Percentiles rank a stretch among this genome's conserved stretches.
Evolutionary conservation across 1,140 invertebrate species (phyloP).

Genomic region (Pseudomyrmex cubaensis): DNA sequence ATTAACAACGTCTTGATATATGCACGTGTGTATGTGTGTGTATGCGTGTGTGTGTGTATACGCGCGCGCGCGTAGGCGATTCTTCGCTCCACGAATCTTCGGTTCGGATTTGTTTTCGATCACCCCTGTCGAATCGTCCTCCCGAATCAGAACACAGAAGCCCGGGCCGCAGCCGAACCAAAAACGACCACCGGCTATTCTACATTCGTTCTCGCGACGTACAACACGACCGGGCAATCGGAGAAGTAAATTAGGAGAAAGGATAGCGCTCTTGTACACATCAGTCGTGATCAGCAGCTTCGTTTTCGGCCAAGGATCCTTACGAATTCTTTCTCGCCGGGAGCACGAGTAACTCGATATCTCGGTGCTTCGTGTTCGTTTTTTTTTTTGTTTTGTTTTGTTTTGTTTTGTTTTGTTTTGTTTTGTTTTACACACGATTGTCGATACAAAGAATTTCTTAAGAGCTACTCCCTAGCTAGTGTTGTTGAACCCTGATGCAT

Average conservation of each 20-base stretch:
- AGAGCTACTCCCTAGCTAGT: constrained; percentile 8
- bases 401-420: background rate
- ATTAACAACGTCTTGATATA: constrained; percentile 74
- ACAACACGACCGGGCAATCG: constrained; percentile 47
- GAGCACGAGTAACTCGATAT: constrained; percentile 14
- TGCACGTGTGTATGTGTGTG: constrained; percentile 14
- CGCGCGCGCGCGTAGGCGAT: constrained; percentile 69
- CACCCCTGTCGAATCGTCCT: constrained; percentile 35
- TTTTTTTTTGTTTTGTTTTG: background rate
- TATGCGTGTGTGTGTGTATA: constrained; percentile 16
- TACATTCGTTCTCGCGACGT: constrained; percentile 36
- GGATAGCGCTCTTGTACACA: constrained; percentile 36
- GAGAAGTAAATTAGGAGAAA: constrained; percentile 49
- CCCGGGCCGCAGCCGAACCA: constrained; percentile 27
- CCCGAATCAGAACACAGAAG: constrained; percentile 46
- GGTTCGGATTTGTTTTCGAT: constrained; percentile 54
- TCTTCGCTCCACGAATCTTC: constrained; percentile 59
- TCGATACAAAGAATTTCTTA: constrained; percentile 12
- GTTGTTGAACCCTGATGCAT: constrained; percentile 24
- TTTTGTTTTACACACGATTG: background rate
- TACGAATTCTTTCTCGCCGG: constrained; percentile 10
- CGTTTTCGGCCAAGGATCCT: background rate
- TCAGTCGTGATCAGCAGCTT: constrained; percentile 50
- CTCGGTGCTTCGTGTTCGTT: background rate
- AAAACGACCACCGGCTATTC: constrained; percentile 51